Evolutionary conservation across 2,888 invertebrate genomes (phyloP), one percentile per base, ranked within the genome.

Genomic region (Lasioglossum leucozonium): DNA sequence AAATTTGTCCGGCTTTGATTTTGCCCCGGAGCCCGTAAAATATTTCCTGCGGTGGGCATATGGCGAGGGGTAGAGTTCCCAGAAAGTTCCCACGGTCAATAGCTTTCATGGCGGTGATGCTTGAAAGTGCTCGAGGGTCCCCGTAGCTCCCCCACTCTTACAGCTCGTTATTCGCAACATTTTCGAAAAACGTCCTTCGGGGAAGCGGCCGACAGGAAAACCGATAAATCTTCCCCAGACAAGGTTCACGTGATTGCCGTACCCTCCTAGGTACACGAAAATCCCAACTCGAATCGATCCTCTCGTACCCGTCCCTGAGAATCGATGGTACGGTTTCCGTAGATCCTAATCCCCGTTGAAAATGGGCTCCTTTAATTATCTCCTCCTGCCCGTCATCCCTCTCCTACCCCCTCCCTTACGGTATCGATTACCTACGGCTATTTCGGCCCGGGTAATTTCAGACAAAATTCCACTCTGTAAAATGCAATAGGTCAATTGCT

Each of bases 11-110:
- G 67, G 76, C 47, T 77, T 67, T 69, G 77, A 77, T 77, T 89
- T 91, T 82, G 89, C 79, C 85, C 79, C 85, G 75, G 81, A 86
- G 81, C 88, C 86, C 82, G 90, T 87, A 90, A 93, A 91, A 93
- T 92, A 92, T 93, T 93, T 94, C 92, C 94, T 93, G 93, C 91
- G 92, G 87, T 91, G 91, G 93, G 93, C 94, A 94, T 94, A 94
- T 94, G 94, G 94, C 93, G 91, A 92, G 91, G 93, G 93, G 92
- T 90, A 92, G 91, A 92, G 92, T 94, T 94, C 94, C 93, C 93
- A 93, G 94, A 94, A 94, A 91, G 93, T 95, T 94, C 95, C 94
- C 95, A 94, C 94, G 95, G 94, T 94, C 94, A 93, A 94, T 90
- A 94, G 93, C 91, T 94, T 95, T 93, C 93, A 91, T 92, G 88